Percentiles rank a stretch among this genome's conserved stretches.
phyloP scores from a whole-genome alignment of 1,140 invertebrate genomes.

The Dreissena rostriformis region DNA sequence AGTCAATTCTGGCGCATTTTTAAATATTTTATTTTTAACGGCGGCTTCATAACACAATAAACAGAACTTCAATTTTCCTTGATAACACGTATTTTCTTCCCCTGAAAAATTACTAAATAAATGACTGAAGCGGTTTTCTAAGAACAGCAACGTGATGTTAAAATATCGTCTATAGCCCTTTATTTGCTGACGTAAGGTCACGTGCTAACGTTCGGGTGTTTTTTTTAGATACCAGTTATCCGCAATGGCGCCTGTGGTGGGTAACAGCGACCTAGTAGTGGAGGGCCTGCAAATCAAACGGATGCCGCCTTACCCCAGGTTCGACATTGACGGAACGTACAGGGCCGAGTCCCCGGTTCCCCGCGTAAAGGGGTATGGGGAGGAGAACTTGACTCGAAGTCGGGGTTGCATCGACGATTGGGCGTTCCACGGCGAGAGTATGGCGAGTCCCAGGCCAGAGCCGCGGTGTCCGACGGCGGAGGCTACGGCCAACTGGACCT shows the following conservation, averaged over 20 bases:
- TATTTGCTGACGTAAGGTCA: too few relatives aligned
- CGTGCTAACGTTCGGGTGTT: too few relatives aligned
- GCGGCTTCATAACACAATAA: too few relatives aligned
- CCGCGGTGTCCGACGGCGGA: constrained; percentile 69
- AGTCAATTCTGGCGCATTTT: too few relatives aligned
- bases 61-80: too few relatives aligned
- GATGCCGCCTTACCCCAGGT: constrained; percentile 72
- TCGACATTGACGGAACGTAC: constrained; percentile 68
- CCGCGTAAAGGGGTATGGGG: constrained; percentile 68
- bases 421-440: constrained; percentile 61
- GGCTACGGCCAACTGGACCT: constrained; percentile 68
- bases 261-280: background rate
- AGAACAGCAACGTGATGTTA: too few relatives aligned
- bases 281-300: background rate
- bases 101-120: too few relatives aligned
- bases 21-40: too few relatives aligned
- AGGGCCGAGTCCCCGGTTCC: constrained; percentile 58
- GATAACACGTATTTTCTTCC: too few relatives aligned
- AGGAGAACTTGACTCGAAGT: constrained; percentile 62
- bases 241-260: constrained; percentile 24
- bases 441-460: constrained; percentile 62
- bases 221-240: too few relatives aligned
- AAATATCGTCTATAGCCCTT: too few relatives aligned
- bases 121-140: too few relatives aligned
- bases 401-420: constrained; percentile 68